Evolutionary conservation across 2,888 invertebrate species (phyloP).

Genomic region (Cerastoderma edule): DNA sequence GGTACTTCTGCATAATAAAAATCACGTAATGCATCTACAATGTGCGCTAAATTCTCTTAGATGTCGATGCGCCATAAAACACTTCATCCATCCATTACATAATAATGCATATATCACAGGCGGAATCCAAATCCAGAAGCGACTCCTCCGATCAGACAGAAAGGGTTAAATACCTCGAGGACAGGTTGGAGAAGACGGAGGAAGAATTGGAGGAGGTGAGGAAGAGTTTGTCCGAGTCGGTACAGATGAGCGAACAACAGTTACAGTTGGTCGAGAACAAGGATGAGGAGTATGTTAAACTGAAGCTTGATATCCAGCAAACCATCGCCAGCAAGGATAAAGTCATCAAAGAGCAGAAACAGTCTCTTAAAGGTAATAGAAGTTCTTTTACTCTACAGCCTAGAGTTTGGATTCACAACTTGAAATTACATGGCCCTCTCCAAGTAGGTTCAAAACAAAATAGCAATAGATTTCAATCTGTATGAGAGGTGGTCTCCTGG

Average conservation of each 20-base stretch:
- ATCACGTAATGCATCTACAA: no score
- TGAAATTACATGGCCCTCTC: no score
- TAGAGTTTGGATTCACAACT: no score
- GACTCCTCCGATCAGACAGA: constrained; percentile 29
- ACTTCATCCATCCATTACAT: no score
- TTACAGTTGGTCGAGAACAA: constrained; percentile 63
- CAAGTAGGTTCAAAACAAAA: no score
- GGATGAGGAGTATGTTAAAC: constrained; percentile 65
- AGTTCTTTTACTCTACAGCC: no score
- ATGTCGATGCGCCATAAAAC: no score
- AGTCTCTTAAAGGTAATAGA: constrained; percentile 47
- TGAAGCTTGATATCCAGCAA: constrained; percentile 67
- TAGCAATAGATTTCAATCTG: no score
- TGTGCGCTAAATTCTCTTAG: no score
- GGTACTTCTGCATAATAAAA: no score
- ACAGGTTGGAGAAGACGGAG: constrained; percentile 45
- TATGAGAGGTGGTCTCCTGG: no score
- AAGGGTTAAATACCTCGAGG: constrained; percentile 40
- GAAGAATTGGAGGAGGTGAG: constrained; percentile 61
- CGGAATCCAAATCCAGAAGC: constrained; percentile 5
- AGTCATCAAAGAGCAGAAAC: constrained; percentile 47
- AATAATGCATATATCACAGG: no score
- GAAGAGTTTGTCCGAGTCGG: constrained; percentile 64
- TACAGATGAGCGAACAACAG: constrained; percentile 65
- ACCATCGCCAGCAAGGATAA: constrained; percentile 62